These are phyloP conservation scores for Sylvia atricapilla DNA, from an alignment of 2,113 vertebrate species.

Conservation along the genomic window DNA sequence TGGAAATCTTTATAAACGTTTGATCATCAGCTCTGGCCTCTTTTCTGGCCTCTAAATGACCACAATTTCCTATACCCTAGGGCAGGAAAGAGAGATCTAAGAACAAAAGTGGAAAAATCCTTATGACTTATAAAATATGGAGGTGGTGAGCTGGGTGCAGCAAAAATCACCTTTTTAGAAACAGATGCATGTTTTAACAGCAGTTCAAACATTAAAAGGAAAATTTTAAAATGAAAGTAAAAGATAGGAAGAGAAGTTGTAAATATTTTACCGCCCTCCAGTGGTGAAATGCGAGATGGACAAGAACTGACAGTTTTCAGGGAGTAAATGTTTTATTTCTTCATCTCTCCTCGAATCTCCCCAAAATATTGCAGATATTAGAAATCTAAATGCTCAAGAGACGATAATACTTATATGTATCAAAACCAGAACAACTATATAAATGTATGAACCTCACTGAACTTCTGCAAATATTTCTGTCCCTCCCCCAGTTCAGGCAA, in stretches of 20 bases:
- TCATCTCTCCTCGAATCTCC: neutral
- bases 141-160: neutral
- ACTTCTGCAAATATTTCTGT: neutral
- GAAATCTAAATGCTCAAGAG: neutral
- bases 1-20: neutral
- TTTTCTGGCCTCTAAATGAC: neutral
- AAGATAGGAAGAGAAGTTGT: neutral
- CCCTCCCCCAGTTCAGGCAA: neutral
- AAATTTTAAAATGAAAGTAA: neutral
- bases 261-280: conserved; percentile 67
- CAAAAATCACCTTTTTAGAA: neutral
- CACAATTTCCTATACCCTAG: neutral
- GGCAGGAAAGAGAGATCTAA: neutral
- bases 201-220: neutral
- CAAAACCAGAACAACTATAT: neutral
- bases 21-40: neutral
- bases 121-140: neutral
- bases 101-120: neutral
- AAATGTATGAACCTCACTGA: neutral
- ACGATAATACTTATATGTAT: neutral
- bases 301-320: neutral
- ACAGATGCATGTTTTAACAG: neutral
- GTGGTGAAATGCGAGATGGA: neutral
- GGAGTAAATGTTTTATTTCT: neutral
- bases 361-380: neutral